A percentile compares a stretch with the other conserved stretches of the same genome.
These are phyloP conservation scores for Psophia crepitans DNA, from an alignment of 2,113 vertebrate genomes.

Conservation along the genomic window DNA sequence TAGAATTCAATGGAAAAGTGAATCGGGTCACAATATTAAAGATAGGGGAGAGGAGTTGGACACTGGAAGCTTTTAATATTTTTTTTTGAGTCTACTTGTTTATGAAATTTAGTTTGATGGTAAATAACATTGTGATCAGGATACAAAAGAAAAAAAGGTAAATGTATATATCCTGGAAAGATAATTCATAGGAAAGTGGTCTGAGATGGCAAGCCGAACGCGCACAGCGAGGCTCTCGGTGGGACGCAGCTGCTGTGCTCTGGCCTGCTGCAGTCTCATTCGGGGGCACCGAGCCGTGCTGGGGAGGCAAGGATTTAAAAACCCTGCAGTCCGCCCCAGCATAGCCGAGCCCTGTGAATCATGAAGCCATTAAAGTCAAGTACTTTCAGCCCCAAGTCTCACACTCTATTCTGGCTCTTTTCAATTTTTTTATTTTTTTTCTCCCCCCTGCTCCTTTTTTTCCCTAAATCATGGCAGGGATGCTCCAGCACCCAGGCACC, in stretches of 20 bases:
- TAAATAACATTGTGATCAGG: neutral
- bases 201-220: neutral
- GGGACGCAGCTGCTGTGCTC: neutral
- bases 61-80: neutral
- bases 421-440: neutral
- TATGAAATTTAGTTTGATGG: neutral
- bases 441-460: neutral
- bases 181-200: neutral
- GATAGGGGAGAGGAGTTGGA: neutral
- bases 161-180: neutral
- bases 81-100: neutral
- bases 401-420: neutral
- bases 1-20: neutral
- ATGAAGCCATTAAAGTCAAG: neutral
- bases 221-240: no score
- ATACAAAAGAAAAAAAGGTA: neutral
- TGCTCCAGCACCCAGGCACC: neutral
- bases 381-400: neutral
- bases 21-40: neutral
- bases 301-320: neutral
- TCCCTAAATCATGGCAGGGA: neutral
- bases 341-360: neutral
- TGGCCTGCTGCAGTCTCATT: neutral
- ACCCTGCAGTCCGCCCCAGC: neutral
- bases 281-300: neutral